Percentiles rank a stretch among this genome's conserved stretches.
These are phyloP conservation scores for Leucophenga maculata DNA, from an alignment of 2,888 invertebrate genomes.

Conservation along the genomic window DNA sequence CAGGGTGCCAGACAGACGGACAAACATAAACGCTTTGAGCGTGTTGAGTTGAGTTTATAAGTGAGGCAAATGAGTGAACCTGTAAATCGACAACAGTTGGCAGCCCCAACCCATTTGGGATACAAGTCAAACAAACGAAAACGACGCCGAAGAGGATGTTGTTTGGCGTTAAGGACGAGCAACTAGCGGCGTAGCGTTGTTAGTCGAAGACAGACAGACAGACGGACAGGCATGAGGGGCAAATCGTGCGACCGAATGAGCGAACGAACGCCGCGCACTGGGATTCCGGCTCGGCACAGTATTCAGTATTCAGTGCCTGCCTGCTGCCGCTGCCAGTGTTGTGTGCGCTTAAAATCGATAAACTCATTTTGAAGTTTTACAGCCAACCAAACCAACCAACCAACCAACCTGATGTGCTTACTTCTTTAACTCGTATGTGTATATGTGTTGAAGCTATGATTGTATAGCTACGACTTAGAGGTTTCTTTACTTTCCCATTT, in stretches of 20 bases:
- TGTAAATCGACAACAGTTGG: too few relatives aligned
- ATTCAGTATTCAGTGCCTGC: too few relatives aligned
- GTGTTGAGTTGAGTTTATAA: constrained; percentile 44
- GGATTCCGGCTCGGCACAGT: too few relatives aligned
- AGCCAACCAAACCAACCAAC: constrained; percentile 43
- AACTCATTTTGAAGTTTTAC: constrained; percentile 65
- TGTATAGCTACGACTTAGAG: neutral
- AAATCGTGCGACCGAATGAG: too few relatives aligned
- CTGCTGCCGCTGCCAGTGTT: too few relatives aligned
- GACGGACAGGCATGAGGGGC: neutral
- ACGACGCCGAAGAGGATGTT: neutral
- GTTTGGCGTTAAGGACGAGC: too few relatives aligned
- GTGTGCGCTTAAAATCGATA: constrained; percentile 61
- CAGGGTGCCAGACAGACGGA: constrained; percentile 33
- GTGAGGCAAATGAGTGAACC: constrained; percentile 27
- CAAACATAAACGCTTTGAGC: constrained; percentile 32
- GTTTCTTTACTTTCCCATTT: neutral
- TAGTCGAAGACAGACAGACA: neutral
- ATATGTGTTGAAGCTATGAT: too few relatives aligned
- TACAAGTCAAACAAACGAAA: constrained; percentile 20
- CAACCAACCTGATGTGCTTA: neutral
- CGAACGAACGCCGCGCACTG: too few relatives aligned
- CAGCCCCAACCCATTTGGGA: too few relatives aligned
- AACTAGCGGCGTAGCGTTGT: constrained; percentile 16
- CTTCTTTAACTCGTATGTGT: too few relatives aligned